phyloP scores from a whole-genome alignment of 2,113 vertebrate genomes.

The Tetraodon nigroviridis region DNA sequence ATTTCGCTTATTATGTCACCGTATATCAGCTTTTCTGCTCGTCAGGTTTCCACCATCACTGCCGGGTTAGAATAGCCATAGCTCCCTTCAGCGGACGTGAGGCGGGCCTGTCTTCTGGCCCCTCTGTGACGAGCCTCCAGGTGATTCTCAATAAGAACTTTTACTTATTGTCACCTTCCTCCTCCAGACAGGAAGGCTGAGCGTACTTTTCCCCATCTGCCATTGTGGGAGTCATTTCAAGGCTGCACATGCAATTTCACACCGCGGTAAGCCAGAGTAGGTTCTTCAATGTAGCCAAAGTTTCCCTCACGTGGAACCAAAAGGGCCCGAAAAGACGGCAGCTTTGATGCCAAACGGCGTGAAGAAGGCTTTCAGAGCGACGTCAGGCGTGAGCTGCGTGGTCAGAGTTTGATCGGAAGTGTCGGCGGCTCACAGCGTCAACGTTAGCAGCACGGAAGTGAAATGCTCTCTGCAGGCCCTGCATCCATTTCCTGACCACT shows the following conservation, averaged over 20 bases:
- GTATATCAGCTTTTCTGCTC: too few species aligned
- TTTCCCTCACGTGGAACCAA: conserved; percentile 53
- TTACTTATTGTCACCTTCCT: conserved; percentile 60
- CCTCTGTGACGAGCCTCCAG: conserved; percentile 27
- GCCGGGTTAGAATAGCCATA: neutral
- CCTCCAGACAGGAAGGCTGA: conserved; percentile 41
- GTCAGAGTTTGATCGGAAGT: conserved; percentile 29
- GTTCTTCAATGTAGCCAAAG: conserved; percentile 53
- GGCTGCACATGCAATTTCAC: conserved; percentile 73
- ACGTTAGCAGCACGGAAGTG: conserved; percentile 21
- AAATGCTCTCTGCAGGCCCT: conserved; percentile 8
- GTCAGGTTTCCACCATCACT: too few species aligned
- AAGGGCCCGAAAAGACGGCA: conserved; percentile 44
- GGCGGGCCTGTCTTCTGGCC: conserved; percentile 7
- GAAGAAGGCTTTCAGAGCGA: conserved; percentile 24
- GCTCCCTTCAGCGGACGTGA: conserved; percentile 14
- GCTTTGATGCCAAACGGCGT: conserved; percentile 16
- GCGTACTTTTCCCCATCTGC: conserved; percentile 52
- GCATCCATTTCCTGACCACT: conserved; percentile 26
- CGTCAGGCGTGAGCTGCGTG: conserved; percentile 30
- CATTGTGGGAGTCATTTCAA: conserved; percentile 72
- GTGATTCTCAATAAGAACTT: conserved; percentile 55
- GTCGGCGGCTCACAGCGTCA: conserved; percentile 1
- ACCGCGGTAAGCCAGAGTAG: conserved; percentile 59
- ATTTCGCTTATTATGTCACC: too few species aligned